Evolutionary conservation across 1,140 invertebrate species (phyloP).

Genomic region (Diachasmimorpha longicaudata): DNA sequence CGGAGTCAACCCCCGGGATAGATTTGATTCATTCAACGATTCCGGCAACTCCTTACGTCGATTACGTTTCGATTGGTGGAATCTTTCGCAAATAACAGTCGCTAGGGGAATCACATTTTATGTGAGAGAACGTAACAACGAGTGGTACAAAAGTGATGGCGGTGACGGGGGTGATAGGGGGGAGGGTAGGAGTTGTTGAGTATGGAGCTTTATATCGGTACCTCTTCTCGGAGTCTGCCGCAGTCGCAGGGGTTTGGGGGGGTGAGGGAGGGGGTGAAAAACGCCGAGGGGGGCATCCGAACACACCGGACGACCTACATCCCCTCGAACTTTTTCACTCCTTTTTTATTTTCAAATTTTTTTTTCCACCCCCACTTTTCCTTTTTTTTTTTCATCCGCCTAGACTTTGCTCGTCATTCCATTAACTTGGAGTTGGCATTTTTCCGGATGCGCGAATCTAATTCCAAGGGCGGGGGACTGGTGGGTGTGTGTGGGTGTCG

Average conservation of each 20-base stretch:
- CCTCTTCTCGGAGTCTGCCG: background rate
- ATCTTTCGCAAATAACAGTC: conserved; percentile 19
- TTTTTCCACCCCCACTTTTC: background rate
- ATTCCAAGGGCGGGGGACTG: background rate
- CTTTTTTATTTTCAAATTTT: conserved; percentile 6
- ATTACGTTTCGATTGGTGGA: conserved; percentile 23
- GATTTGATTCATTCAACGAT: conserved; percentile 23
- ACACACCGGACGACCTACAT: conserved; percentile 21
- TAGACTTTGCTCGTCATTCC: conserved; percentile 18
- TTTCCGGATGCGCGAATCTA: conserved; percentile 13
- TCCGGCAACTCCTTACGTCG: conserved; percentile 14
- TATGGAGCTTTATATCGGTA: background rate
- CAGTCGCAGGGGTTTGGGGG: too few relatives aligned
- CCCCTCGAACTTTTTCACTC: conserved; percentile 12
- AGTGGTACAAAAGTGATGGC: background rate
- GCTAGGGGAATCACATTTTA: conserved; percentile 13
- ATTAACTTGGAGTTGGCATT: conserved; percentile 19
- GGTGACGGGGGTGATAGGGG: background rate
- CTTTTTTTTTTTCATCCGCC: background rate
- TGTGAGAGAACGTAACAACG: conserved; percentile 18
- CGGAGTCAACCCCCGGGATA: background rate
- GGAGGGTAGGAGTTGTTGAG: background rate
- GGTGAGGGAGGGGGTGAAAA: conserved; percentile 20
- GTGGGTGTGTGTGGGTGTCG: background rate
- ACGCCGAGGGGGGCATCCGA: background rate